Conservation (phyloP, 2,888 invertebrate genomes). For the Polia nebulosa region DNA sequence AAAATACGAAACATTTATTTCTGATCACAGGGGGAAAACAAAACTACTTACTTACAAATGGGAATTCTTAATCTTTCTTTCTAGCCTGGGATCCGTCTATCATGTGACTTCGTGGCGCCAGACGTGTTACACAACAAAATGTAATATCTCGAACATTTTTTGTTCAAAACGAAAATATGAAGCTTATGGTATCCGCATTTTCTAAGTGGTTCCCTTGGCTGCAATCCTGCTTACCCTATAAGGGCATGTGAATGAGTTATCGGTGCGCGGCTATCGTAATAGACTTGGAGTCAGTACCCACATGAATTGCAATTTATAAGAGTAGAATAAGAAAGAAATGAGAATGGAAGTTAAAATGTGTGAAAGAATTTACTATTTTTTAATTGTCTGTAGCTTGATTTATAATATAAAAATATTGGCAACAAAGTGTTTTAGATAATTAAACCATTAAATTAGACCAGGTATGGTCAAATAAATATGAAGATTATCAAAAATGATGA, state of each 20-base stretch:
- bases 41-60: too few species aligned
- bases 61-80: conserved; percentile 2
- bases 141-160: conserved; percentile 70
- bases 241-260: conserved; percentile 82
- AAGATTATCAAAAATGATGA: too few species aligned
- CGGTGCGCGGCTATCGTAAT: conserved; percentile 65
- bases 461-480: too few species aligned
- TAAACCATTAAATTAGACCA: too few species aligned
- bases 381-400: background rate
- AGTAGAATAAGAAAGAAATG: conserved; percentile 1
- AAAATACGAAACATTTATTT: background rate
- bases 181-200: conserved; percentile 78
- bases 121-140: conserved; percentile 62
- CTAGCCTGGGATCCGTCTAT: conserved; percentile 9
- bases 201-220: conserved; percentile 69
- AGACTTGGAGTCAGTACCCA: conserved; percentile 53
- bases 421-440: too few species aligned
- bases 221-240: conserved; percentile 76
- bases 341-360: conserved; percentile 10
- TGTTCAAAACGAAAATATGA: conserved; percentile 76
- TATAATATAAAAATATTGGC: too few species aligned
- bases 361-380: conserved; percentile 10
- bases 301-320: conserved; percentile 55
- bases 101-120: conserved; percentile 50
- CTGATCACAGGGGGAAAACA: too few species aligned